Conservation (phyloP, 2,888 invertebrate species). For the Seira sanloemensis region DNA sequence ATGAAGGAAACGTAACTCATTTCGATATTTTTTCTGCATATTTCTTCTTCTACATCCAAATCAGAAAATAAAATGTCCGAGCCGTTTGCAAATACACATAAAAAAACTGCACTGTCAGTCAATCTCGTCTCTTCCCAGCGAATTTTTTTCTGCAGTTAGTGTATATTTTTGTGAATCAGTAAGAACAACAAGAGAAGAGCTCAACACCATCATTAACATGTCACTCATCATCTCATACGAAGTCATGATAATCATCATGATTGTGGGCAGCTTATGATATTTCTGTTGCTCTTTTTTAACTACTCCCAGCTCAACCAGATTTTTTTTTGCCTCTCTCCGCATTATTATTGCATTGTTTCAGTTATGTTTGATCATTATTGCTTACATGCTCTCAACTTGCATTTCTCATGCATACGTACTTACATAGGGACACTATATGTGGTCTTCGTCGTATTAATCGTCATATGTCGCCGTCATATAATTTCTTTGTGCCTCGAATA, state of each 20-base stretch:
- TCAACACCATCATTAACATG: conserved; percentile 60
- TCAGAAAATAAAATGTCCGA: background rate
- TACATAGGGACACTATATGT: no score
- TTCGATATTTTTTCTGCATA: background rate
- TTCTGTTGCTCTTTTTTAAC: background rate
- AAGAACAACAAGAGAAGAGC: conserved; percentile 42
- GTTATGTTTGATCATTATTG: no score
- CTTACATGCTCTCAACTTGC: no score
- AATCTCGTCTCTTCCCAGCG: background rate
- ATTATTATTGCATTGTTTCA: background rate
- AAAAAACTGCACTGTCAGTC: background rate
- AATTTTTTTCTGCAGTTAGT: conserved; percentile 9
- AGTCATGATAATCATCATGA: background rate
- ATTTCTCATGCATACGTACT: background rate
- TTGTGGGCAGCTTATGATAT: background rate
- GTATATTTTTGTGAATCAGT: conserved; percentile 33
- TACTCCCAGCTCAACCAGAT: no score
- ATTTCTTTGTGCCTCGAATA: background rate
- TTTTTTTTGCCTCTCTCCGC: background rate
- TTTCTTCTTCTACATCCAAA: background rate
- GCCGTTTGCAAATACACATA: background rate
- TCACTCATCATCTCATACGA: conserved; percentile 59
- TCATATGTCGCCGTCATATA: conserved; percentile 1
- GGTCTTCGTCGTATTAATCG: background rate
- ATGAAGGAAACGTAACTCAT: background rate